These are phyloP conservation scores for Tragulus kanchil DNA, from an alignment of 2,113 vertebrate genomes.

Conservation along the genomic window DNA sequence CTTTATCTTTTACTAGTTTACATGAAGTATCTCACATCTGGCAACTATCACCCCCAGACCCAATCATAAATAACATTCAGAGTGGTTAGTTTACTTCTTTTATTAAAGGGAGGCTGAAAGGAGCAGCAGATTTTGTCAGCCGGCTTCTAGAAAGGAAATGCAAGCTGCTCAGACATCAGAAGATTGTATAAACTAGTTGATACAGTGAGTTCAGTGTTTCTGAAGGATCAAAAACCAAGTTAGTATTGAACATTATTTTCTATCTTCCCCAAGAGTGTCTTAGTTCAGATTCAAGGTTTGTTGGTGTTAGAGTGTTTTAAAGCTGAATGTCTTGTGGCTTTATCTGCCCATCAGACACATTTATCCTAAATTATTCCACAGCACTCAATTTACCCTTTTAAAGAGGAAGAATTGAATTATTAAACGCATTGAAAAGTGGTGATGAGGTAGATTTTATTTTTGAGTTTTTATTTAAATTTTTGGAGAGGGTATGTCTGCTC, in stretches of 20 bases:
- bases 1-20: conserved; percentile 58
- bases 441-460: background rate
- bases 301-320: background rate
- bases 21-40: conserved; percentile 44
- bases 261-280: background rate
- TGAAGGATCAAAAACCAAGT: conserved; percentile 50
- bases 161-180: background rate
- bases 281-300: background rate
- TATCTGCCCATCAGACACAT: background rate
- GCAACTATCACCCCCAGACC: conserved; percentile 42
- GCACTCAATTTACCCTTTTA: background rate
- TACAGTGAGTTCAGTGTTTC: background rate
- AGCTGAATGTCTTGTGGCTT: background rate
- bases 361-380: background rate
- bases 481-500: conserved; percentile 80
- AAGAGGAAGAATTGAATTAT: background rate
- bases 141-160: conserved; percentile 55
- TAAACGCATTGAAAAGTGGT: background rate
- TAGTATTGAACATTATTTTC: background rate
- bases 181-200: conserved; percentile 8
- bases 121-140: background rate
- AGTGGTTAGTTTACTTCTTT: conserved; percentile 61
- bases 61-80: conserved; percentile 62
- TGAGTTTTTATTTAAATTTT: too few relatives aligned
- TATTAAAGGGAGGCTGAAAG: conserved; percentile 56